A percentile compares a stretch with the other conserved stretches of the same genome.
Evolutionary conservation across 2,888 invertebrate species (phyloP).

Genomic region (Drosophila birchii): DNA sequence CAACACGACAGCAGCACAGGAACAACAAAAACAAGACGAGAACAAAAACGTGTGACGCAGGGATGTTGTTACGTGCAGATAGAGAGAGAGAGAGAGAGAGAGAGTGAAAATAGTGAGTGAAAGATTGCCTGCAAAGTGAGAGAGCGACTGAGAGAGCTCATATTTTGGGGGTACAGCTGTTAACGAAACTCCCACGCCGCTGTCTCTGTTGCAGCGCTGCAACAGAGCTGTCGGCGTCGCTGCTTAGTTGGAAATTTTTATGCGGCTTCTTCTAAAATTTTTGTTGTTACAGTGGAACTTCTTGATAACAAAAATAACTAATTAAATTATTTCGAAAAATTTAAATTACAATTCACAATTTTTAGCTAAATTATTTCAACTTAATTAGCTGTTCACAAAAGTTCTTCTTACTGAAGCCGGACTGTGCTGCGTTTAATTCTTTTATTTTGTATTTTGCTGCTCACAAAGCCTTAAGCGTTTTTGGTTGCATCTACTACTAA

Average conservation of each 20-base stretch:
- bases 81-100: slow-evolving; percentile 14
- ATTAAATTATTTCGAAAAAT: not conserved
- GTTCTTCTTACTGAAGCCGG: not conserved
- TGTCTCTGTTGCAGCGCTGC: slow-evolving; percentile 35
- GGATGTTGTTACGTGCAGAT: slow-evolving; percentile 76
- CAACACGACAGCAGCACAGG: slow-evolving; percentile 54
- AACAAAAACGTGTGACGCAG: slow-evolving; percentile 75
- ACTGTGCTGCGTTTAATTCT: slow-evolving; percentile 62
- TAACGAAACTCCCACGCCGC: slow-evolving; percentile 77
- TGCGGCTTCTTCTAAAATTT: slow-evolving; percentile 61
- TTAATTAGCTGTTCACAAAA: not conserved
- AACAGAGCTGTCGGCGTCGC: slow-evolving; percentile 56
- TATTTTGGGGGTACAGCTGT: slow-evolving; percentile 68
- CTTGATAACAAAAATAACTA: not conserved
- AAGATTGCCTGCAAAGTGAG: slow-evolving; percentile 51
- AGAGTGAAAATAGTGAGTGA: slow-evolving; percentile 34
- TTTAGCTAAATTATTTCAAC: not conserved
- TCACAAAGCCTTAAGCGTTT: slow-evolving; percentile 30
- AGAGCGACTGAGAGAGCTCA: slow-evolving; percentile 30
- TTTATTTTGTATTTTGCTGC: slow-evolving; percentile 46
- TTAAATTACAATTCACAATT: not conserved
- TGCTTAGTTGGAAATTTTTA: slow-evolving; percentile 48
- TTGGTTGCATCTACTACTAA: slow-evolving; percentile 58
- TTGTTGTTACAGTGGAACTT: slow-evolving; percentile 26
- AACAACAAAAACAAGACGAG: slow-evolving; percentile 38